Base-by-base conservation (phyloP, 2,797 vertebrate genomes). In the Yasuhikotakia modesta region DNA sequence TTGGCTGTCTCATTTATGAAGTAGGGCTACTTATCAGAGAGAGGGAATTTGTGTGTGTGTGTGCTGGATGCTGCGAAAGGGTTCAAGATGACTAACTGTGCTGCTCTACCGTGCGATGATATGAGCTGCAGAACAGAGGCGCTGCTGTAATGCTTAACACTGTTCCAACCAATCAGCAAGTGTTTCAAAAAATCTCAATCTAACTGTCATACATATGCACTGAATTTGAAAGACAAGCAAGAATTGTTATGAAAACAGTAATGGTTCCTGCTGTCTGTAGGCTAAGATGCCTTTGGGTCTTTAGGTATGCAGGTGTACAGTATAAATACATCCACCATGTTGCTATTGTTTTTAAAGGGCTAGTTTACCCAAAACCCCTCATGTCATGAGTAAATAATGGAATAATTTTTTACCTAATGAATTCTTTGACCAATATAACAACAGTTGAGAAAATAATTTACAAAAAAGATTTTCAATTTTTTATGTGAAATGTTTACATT, bases 41-140 rank as follows among this genome's bases (percentile, higher is more conserved):
- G 39, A 77, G 21, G 45, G 57, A 52, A 63, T 52, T 58, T 27
- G 66, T 24, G 22, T 57, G 69, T 61, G 60, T 76, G 73, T 61
- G 22, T 67, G 50, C 73, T 67, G 17, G 63, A 76, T 64, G 52
- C 65, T 74, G 21, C 50, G 22, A 52, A 22, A 30, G 13, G 50
- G 39, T 80, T 67, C 10, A 57, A 77, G 71, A 81, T 73, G 57
- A 79, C 81, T 81, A 79, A 76, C 72, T 16, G 2, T 43, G 43
- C 58, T 30, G 21, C 64, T 72, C 53, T 48, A 61, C 73, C 60
- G 50, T 69, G 65, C 27, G 55, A 22, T 32, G 32, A 55, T 75
- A 66, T 83, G 57, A 78, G 53, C 48, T 21, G 57, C 72, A 58
- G 39, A 78, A n/a, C 48, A 39, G 27, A 52, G 72, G 52, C 30